Evolutionary conservation across 2,797 vertebrate genomes (phyloP).

Genomic region (Micrastur ruficollis): DNA sequence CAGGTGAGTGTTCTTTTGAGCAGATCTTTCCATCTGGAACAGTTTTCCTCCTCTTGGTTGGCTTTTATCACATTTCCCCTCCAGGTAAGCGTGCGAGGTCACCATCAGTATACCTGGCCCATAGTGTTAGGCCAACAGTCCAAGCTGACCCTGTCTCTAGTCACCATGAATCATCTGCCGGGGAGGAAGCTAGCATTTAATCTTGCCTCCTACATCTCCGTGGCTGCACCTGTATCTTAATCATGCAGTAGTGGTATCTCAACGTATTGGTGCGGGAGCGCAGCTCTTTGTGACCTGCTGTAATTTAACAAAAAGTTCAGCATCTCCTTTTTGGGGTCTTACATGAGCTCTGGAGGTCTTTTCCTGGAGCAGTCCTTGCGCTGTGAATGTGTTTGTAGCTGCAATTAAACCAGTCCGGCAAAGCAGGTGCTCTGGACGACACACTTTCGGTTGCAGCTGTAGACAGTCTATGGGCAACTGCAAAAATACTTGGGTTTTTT

Average conservation of each 20-base stretch:
- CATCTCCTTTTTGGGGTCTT: not conserved
- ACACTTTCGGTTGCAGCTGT: not conserved
- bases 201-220: not conserved
- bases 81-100: not conserved
- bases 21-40: constrained; percentile 25
- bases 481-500: not conserved
- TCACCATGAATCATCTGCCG: not conserved
- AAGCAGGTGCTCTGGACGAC: not conserved
- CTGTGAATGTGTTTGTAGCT: not conserved
- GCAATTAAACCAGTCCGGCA: not conserved
- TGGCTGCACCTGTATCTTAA: not conserved
- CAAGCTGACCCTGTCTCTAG: not conserved
- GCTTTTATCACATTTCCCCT: not conserved
- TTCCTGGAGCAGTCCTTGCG: not conserved
- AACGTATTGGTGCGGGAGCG: not conserved
- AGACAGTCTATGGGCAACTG: not conserved
- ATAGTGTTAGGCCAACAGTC: not conserved
- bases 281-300: not conserved
- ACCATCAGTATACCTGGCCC: not conserved
- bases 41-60: not conserved
- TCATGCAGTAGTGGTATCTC: not conserved
- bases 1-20: not conserved
- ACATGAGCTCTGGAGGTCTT: not conserved
- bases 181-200: not conserved
- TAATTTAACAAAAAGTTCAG: not conserved